Conservation (phyloP, 2,888 invertebrate genomes). For the Danaus chrysippus region DNA sequence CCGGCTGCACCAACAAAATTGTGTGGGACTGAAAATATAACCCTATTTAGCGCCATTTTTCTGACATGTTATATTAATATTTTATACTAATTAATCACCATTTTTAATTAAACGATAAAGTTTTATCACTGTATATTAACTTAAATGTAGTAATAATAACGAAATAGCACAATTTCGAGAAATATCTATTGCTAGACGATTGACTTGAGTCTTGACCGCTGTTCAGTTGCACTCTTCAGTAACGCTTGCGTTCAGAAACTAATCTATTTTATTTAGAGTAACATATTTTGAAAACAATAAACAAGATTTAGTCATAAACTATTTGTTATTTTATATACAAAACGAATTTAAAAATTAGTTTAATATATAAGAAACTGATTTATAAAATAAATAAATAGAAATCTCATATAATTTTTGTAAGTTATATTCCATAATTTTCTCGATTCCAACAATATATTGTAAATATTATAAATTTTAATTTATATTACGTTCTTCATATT, state of each 20-base stretch:
- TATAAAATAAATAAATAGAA: neutral
- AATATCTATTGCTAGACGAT: conserved; percentile 16
- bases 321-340: no score
- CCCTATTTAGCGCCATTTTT: conserved; percentile 59
- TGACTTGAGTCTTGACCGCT: conserved; percentile 10
- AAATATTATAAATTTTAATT: no score
- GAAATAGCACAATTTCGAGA: conserved; percentile 18
- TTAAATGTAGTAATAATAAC: conserved; percentile 8
- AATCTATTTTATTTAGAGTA: neutral
- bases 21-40: conserved; percentile 90
- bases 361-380: neutral
- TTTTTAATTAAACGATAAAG: conserved; percentile 30
- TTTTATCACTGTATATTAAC: neutral
- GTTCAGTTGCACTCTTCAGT: conserved; percentile 1
- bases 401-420: neutral
- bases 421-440: neutral
- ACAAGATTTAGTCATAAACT: no score
- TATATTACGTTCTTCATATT: no score
- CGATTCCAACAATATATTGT: no score
- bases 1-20: conserved; percentile 96
- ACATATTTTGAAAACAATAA: neutral
- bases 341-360: neutral
- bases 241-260: conserved; percentile 17
- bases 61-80: conserved; percentile 40
- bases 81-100: conserved; percentile 45